Evolutionary conservation across 2,888 invertebrate species (phyloP).

Genomic region (Elmis aenea): DNA sequence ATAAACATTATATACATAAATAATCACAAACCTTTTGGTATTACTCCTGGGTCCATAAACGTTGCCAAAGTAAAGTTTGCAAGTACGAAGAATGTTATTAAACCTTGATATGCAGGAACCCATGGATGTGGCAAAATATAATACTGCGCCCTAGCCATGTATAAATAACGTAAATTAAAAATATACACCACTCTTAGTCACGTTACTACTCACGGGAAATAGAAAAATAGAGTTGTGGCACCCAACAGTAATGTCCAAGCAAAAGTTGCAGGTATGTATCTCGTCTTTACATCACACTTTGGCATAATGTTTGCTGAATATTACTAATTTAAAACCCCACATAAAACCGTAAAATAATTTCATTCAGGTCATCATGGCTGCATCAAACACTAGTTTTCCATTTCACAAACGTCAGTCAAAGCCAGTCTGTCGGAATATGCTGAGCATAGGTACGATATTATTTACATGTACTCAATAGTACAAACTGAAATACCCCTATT

Average conservation of each 20-base stretch:
- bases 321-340: conserved; percentile 37
- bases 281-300: conserved; percentile 94
- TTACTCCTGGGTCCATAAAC: conserved; percentile 98
- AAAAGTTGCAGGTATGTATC: conserved; percentile 96
- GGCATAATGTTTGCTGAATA: conserved; percentile 63
- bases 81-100: conserved; percentile 94
- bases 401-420: too few relatives aligned
- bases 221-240: conserved; percentile 92
- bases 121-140: conserved; percentile 79
- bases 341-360: conserved; percentile 32
- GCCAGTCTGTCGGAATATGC: too few relatives aligned
- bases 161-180: conserved; percentile 20
- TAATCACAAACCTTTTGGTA: conserved; percentile 79
- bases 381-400: conserved; percentile 34
- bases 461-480: too few relatives aligned
- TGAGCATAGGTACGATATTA: too few relatives aligned
- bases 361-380: conserved; percentile 47
- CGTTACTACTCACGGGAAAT: conserved; percentile 86
- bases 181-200: not conserved
- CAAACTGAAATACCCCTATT: too few relatives aligned
- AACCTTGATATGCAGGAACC: conserved; percentile 89
- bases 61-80: conserved; percentile 98
- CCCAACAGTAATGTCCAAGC: conserved; percentile 95
- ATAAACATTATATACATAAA: not conserved
- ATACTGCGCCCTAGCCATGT: conserved; percentile 73